These are phyloP conservation scores for Stratiomys singularior DNA, from an alignment of 2,888 invertebrate genomes.

Conservation along the genomic window DNA sequence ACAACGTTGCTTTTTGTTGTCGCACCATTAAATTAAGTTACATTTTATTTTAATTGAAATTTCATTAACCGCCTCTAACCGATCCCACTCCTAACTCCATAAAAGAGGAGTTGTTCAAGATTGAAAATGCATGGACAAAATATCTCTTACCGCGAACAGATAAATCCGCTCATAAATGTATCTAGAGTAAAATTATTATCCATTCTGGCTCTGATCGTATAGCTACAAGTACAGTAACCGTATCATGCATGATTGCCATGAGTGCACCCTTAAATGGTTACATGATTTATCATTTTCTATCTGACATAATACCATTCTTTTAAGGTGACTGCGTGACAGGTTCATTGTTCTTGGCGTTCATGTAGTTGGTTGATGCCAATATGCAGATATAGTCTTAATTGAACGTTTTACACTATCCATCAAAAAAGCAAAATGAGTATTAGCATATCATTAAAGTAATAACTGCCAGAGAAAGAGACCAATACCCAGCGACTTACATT, in stretches of 20 bases:
- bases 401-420: slow-evolving; percentile 10
- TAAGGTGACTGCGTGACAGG: background rate
- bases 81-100: no score
- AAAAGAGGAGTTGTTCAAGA: no score
- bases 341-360: background rate
- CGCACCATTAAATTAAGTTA: no score
- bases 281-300: background rate
- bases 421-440: background rate
- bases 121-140: no score
- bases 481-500: no score
- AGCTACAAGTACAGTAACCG: background rate
- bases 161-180: no score
- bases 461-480: background rate
- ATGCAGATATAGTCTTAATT: background rate
- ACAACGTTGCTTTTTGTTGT: no score
- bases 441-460: slow-evolving; percentile 22
- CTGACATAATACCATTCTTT: slow-evolving; percentile 8
- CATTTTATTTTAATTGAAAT: no score
- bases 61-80: no score
- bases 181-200: no score
- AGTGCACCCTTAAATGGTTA: slow-evolving; percentile 2
- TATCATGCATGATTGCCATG: background rate
- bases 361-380: background rate
- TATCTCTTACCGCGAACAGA: no score
- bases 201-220: no score